These are phyloP conservation scores for Larimichthys polyactis DNA, from an alignment of 2,113 vertebrate species.

Conservation along the genomic window DNA sequence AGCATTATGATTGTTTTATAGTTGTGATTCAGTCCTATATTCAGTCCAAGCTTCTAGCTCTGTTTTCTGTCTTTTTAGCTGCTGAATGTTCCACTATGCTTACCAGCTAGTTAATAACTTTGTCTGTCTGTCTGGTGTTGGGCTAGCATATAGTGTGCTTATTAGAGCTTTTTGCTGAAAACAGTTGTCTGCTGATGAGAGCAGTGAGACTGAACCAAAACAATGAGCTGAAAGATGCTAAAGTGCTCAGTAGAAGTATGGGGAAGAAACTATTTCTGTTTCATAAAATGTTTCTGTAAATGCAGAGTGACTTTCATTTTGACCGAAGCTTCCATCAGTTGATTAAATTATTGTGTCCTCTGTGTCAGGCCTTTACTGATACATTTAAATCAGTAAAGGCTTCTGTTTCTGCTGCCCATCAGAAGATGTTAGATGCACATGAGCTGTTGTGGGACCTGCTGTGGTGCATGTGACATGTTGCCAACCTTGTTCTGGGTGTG, in stretches of 20 bases:
- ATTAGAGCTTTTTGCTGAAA: neutral
- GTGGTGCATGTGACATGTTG: constrained; percentile 39
- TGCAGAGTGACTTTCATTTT: neutral
- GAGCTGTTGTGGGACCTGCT: constrained; percentile 29
- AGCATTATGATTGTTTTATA: too few relatives aligned
- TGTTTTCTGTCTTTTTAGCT: neutral
- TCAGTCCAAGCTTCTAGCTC: too few relatives aligned
- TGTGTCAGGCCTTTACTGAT: neutral
- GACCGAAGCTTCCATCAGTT: neutral
- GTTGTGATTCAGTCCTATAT: too few relatives aligned
- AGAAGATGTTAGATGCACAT: constrained; percentile 26
- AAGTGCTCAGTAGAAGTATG: neutral
- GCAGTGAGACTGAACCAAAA: neutral
- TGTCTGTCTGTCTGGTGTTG: neutral
- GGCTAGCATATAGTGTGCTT: too few relatives aligned
- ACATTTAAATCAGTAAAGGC: neutral
- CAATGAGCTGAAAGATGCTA: neutral
- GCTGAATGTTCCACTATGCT: too few relatives aligned
- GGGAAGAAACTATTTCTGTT: neutral
- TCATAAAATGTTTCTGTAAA: neutral
- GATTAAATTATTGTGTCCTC: neutral
- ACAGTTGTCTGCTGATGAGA: neutral
- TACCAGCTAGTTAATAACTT: neutral
- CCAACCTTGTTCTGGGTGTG: constrained; percentile 31
- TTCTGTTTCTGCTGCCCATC: constrained; percentile 39